Conservation (phyloP, 2,888 invertebrate species). For the Chaetoderma sp. region DNA sequence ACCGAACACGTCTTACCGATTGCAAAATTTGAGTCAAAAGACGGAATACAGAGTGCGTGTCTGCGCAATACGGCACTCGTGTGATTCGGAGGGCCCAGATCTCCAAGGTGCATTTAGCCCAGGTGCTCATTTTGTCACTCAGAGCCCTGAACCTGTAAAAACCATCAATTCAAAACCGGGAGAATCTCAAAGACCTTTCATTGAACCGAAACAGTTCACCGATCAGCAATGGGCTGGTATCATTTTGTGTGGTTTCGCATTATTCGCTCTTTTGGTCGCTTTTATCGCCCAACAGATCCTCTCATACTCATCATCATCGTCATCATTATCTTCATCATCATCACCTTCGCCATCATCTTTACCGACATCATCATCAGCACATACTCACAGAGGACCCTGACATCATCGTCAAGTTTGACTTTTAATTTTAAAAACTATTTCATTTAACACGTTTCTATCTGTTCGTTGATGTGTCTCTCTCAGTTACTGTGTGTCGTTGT, state of each 20-base stretch:
- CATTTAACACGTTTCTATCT: too few species aligned
- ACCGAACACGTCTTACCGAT: constrained; percentile 72
- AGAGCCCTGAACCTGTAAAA: constrained; percentile 53
- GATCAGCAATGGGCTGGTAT: constrained; percentile 77
- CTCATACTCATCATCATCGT: constrained; percentile 1
- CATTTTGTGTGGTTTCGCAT: constrained; percentile 75
- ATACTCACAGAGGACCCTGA: too few species aligned
- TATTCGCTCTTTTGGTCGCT: constrained; percentile 76
- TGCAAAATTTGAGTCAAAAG: constrained; percentile 78
- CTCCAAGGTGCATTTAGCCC: constrained; percentile 81
- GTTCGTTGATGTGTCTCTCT: too few species aligned
- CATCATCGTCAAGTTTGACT: too few species aligned
- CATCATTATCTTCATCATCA: too few species aligned
- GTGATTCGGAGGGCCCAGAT: constrained; percentile 72
- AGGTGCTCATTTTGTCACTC: constrained; percentile 75
- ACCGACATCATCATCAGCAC: too few species aligned
- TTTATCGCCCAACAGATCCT: constrained; percentile 73
- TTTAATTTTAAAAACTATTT: too few species aligned
- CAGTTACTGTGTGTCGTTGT: too few species aligned
- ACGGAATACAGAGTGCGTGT: constrained; percentile 84
- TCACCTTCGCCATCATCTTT: too few species aligned
- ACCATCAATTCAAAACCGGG: constrained; percentile 23
- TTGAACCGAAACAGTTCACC: constrained; percentile 68
- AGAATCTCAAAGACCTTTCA: constrained; percentile 34
- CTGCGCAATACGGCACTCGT: constrained; percentile 79